A percentile compares a stretch with the other conserved stretches of the same genome.
Evolutionary conservation across 2,888 invertebrate species (phyloP).

Genomic region (Cephus sareptanus): DNA sequence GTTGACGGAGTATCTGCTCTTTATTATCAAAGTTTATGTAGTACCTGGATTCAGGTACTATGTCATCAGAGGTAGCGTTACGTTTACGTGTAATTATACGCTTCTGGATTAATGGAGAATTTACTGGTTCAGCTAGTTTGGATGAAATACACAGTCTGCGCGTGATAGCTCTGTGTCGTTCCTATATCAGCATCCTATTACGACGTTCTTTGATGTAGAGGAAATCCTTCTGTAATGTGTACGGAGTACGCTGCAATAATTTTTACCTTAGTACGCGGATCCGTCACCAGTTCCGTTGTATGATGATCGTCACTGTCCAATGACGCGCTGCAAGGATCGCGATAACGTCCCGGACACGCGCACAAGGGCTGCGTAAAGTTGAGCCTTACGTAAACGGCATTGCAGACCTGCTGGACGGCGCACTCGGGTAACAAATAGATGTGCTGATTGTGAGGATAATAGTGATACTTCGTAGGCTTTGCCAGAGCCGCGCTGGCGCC

Average conservation of each 20-base stretch:
- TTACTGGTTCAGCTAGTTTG: too few relatives aligned
- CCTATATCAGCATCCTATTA: too few relatives aligned
- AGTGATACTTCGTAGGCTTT: slow-evolving; percentile 93
- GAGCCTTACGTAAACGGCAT: slow-evolving; percentile 90
- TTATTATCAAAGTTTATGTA: not conserved
- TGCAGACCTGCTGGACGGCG: slow-evolving; percentile 94
- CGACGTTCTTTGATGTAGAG: too few relatives aligned
- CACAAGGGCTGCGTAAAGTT: slow-evolving; percentile 94
- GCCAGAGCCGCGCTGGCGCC: slow-evolving; percentile 69
- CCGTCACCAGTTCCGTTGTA: slow-evolving; percentile 89
- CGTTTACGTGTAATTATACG: too few relatives aligned
- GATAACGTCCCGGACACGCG: slow-evolving; percentile 88
- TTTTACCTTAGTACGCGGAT: slow-evolving; percentile 84
- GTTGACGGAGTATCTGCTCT: not conserved
- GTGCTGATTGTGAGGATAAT: slow-evolving; percentile 94
- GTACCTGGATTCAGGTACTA: not conserved
- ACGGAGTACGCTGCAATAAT: slow-evolving; percentile 4
- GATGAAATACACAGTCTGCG: too few relatives aligned
- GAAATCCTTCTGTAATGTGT: not conserved
- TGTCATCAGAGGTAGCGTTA: slow-evolving; percentile 7
- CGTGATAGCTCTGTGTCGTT: too few relatives aligned
- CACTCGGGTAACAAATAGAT: slow-evolving; percentile 93
- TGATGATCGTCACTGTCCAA: slow-evolving; percentile 91
- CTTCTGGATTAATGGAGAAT: slow-evolving; percentile 11
- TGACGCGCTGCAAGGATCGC: slow-evolving; percentile 92